Evolutionary conservation across 2,113 vertebrate species (phyloP), one percentile per base, ranked within the genome.

Genomic region (Oncorhynchus kisutch): DNA sequence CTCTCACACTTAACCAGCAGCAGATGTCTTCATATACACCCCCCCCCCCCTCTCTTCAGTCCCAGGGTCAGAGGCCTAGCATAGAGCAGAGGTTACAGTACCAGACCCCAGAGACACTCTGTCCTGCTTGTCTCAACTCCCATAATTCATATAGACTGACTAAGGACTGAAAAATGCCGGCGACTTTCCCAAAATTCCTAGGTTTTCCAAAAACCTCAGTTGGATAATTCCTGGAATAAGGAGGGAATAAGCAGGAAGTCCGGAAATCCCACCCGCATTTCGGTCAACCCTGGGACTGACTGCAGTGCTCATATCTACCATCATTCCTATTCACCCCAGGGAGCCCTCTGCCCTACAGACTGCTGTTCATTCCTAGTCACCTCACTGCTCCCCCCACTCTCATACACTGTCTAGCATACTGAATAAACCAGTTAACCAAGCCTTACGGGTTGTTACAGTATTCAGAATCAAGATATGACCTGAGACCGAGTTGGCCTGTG

Each of bases 391-490:
- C n/a, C 8, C n/a, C 3, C n/a, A 16, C 22, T 71, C 34, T 51
- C 39, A 24, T 25, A 48, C 39, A 24, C 69, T 51, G 48, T 7
- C 24, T 13, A 18, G n/a, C n/a, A 34, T 25, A 31, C 7, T 72
- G 27, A 72, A 60, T 39, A 34, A 51, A 34, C 20, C 11, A 22
- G 16, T 11, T n/a, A n/a, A 22, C 14, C 3, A 1, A 70, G 45
- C 7, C 8, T 6, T 9, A 24, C 18, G 13, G 49, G 20, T 29
- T 2, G 16, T 45, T 65, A 70, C 65, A 51, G 57, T 71, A 59
- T 73, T 78, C 78, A 70, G 66, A 69, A 57, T 66, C 74, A 60
- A 73, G 24, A 54, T 3, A 45, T 54, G 14, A 54, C 51, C 16
- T 13, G 16, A 54, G 14, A 54, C 51, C 0, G 51, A 54, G 51